Evolutionary conservation across 2,888 invertebrate genomes (phyloP).

Genomic region (Phalera bucephala): DNA sequence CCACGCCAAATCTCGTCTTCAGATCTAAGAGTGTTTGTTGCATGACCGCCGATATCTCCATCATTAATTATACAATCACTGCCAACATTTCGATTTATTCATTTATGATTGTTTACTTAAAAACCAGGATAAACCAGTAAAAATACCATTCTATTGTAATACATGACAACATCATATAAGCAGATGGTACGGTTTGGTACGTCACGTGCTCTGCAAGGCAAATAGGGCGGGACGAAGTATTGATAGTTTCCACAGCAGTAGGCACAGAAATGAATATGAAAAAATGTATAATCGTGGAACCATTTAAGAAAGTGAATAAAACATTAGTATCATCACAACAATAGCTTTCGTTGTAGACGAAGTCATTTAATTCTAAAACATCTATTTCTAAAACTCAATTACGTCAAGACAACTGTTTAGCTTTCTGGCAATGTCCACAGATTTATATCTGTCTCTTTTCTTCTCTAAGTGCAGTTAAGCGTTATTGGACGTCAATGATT

Average conservation of each 20-base stretch:
- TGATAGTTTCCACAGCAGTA: conserved; percentile 17
- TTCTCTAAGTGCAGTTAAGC: too few relatives aligned
- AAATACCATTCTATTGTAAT: conserved; percentile 18
- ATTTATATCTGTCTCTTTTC: too few relatives aligned
- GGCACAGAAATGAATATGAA: not conserved
- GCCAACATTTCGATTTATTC: not conserved
- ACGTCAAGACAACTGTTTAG: too few relatives aligned
- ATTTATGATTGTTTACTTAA: conserved; percentile 3
- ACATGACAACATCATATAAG: conserved; percentile 25
- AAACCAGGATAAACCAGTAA: conserved; percentile 19
- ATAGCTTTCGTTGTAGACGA: too few relatives aligned
- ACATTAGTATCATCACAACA: too few relatives aligned
- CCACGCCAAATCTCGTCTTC: conserved; percentile 14
- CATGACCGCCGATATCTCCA: conserved; percentile 18
- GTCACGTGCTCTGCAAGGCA: conserved; percentile 29
- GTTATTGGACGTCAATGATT: conserved; percentile 38
- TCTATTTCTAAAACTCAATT: too few relatives aligned
- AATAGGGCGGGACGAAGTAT: conserved; percentile 37
- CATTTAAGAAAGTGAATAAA: not conserved
- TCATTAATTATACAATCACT: conserved; percentile 9
- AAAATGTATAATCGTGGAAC: not conserved
- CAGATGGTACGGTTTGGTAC: conserved; percentile 38
- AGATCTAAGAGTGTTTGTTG: conserved; percentile 16
- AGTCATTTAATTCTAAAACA: too few relatives aligned
- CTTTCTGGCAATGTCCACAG: too few relatives aligned